Evolutionary conservation across 2,797 vertebrate genomes (phyloP).

Genomic region (Hylomyscus alleni): DNA sequence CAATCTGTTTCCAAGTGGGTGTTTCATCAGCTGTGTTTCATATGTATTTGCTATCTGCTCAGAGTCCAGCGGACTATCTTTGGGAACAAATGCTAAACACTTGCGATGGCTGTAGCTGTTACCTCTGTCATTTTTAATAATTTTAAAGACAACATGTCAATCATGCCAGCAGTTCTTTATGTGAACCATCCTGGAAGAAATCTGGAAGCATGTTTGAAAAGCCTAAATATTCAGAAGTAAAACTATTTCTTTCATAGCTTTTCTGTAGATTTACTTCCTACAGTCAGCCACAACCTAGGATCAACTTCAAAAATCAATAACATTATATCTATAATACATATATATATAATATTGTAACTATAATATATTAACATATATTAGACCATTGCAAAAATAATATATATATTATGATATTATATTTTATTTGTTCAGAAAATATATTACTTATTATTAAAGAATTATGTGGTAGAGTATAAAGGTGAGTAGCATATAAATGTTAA

Average conservation of each 20-base stretch:
- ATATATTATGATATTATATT: background rate
- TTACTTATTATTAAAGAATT: background rate
- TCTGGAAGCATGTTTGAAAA: background rate
- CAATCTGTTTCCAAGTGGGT: background rate
- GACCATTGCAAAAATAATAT: background rate
- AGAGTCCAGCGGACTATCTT: background rate
- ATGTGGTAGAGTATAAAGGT: background rate
- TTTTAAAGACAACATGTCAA: slow-evolving; percentile 13
- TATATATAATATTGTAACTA: background rate
- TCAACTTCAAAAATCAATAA: background rate
- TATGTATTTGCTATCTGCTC: background rate
- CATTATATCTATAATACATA: background rate
- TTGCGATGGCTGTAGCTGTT: background rate
- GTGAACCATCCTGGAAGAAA: background rate
- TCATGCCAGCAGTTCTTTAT: slow-evolving; percentile 2
- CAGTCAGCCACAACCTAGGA: background rate
- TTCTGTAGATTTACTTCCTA: background rate
- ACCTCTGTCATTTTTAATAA: background rate
- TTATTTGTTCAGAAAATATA: background rate
- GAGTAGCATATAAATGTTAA: background rate
- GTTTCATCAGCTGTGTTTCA: background rate
- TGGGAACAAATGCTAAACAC: background rate
- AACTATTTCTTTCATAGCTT: background rate
- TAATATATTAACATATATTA: background rate
- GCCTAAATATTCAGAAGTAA: background rate